Conservation (phyloP, 2,113 vertebrate species). For the Stigmatopora nigra region DNA sequence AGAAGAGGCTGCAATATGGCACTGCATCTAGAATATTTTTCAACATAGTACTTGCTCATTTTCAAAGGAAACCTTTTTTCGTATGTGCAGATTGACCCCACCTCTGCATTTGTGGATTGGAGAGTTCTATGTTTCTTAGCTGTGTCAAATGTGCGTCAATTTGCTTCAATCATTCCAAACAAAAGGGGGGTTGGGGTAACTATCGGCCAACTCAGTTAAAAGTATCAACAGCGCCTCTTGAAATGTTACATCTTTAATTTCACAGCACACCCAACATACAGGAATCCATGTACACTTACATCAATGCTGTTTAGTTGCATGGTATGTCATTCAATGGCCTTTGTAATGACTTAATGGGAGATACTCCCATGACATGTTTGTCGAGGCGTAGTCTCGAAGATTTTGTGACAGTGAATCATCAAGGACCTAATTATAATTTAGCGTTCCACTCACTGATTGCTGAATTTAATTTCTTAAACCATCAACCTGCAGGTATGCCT, state of each 20-base stretch:
- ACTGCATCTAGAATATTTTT: not conserved
- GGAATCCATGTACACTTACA: not conserved
- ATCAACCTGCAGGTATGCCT: no score
- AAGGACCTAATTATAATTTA: not conserved
- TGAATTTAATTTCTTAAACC: no score
- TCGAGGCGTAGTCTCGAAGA: not conserved
- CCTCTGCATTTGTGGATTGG: not conserved
- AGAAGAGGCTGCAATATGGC: not conserved
- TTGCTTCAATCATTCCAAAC: not conserved
- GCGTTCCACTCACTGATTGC: no score
- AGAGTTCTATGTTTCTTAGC: not conserved
- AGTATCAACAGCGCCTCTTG: not conserved
- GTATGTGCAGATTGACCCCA: not conserved
- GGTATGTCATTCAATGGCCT: not conserved
- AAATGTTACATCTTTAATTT: not conserved
- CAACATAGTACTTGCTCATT: not conserved
- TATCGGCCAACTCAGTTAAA: not conserved
- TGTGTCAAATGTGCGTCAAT: not conserved
- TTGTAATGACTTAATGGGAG: not conserved
- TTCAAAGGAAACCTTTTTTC: not conserved
- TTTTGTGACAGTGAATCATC: not conserved
- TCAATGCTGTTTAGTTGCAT: not conserved
- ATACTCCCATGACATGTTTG: not conserved
- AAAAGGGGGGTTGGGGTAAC: not conserved
- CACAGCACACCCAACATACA: not conserved